These are phyloP conservation scores for Ferdinandea cuprea DNA, from an alignment of 2,888 invertebrate species.

Conservation along the genomic window DNA sequence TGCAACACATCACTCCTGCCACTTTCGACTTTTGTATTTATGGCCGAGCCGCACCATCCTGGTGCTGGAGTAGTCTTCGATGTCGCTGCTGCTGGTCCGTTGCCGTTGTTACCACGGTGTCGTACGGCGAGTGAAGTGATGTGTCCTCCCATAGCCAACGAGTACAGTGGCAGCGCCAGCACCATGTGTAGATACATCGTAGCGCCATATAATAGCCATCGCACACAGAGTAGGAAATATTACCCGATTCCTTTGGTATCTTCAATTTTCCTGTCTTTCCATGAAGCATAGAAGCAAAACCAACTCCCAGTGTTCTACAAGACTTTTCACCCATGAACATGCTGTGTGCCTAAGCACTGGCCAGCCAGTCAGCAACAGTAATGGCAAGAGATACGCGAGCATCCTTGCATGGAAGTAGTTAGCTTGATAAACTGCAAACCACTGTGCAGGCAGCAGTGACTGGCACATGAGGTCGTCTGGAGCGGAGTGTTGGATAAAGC, in stretches of 20 bases:
- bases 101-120: constrained; percentile 26
- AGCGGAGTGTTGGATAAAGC: constrained; percentile 15
- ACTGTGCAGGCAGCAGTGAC: constrained; percentile 32
- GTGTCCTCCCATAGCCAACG: constrained; percentile 55
- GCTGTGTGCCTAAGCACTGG: constrained; percentile 43
- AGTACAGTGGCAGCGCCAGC: constrained; percentile 44
- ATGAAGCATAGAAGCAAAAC: neutral
- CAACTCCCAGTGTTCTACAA: constrained; percentile 50
- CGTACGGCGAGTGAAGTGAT: constrained; percentile 43
- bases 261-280: constrained; percentile 25
- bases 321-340: constrained; percentile 37
- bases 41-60: constrained; percentile 51
- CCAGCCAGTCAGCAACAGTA: constrained; percentile 18
- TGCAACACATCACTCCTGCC: constrained; percentile 73
- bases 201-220: constrained; percentile 70
- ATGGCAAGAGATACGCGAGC: constrained; percentile 31
- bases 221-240: constrained; percentile 35
- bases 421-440: constrained; percentile 70
- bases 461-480: neutral
- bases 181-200: constrained; percentile 60
- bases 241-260: constrained; percentile 49
- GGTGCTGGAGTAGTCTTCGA: constrained; percentile 9
- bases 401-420: constrained; percentile 53
- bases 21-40: constrained; percentile 72
- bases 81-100: constrained; percentile 5